A percentile compares a stretch with the other conserved stretches of the same genome.
Evolutionary conservation across 2,113 vertebrate genomes (phyloP).

Genomic region (Stegostoma tigrinum): DNA sequence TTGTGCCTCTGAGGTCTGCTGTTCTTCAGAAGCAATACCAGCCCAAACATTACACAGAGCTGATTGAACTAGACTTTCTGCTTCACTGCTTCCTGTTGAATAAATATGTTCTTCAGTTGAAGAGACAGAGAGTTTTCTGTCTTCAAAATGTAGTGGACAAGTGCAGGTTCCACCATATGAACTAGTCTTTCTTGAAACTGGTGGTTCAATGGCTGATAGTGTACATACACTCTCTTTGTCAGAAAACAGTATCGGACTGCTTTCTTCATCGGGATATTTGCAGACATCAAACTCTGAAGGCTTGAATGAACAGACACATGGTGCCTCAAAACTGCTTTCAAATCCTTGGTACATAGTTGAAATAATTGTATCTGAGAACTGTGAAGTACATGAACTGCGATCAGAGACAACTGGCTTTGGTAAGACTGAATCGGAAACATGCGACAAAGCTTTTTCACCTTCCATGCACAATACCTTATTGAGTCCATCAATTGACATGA

Average conservation of each 20-base stretch:
- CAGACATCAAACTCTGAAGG: not conserved
- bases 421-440: not conserved
- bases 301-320: not conserved
- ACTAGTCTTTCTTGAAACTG: not conserved
- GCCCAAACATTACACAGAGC: not conserved
- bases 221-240: conserved; percentile 13
- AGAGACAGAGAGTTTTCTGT: not conserved
- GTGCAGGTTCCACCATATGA: not conserved
- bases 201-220: not conserved
- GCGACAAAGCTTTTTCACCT: not conserved
- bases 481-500: conserved; percentile 5
- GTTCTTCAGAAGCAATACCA: not conserved
- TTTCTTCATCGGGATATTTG: not conserved
- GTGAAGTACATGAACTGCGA: not conserved
- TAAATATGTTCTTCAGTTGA: not conserved
- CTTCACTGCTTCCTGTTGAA: conserved; percentile 23
- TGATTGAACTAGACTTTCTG: conserved; percentile 20
- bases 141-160: not conserved
- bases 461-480: not conserved
- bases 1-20: not conserved
- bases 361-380: not conserved
- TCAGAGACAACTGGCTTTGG: not conserved
- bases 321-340: not conserved
- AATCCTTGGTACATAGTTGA: conserved; percentile 20
- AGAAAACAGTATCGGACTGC: not conserved